Evolutionary conservation across 2,888 invertebrate species (phyloP), one percentile per base, ranked within the genome.

Genomic region (Melieria omissa): DNA sequence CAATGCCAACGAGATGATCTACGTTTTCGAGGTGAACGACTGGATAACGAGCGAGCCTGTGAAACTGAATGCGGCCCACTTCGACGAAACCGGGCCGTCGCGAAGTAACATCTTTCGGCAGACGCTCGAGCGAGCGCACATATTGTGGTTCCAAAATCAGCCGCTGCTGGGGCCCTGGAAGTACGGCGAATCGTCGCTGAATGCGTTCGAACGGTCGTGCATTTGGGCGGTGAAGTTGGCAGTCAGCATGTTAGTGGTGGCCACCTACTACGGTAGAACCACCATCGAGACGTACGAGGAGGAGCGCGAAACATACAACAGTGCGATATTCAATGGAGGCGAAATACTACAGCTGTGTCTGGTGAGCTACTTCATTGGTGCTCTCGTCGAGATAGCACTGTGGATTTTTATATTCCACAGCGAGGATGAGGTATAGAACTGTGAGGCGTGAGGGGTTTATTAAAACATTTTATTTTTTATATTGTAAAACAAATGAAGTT

Each of bases 201-300:
- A 76, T 74, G 74, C 74, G 46, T 76, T 76, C 1, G 74, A 78
- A 64, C 74, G 78, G 6, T 74, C 71, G 10, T 74, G 75, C 42
- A 74, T 78, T 12, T 77, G 75, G 71, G 57, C 73, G 1, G 63
- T 63, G 0, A 71, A 73, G 10, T 45, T 74, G n/a, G 52, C 73
- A 49, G 47, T 67, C 4, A 54, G 61, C 0, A 52, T 77, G 14
- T 75, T 71, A 55, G 60, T 76, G 9, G 66, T 76, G 4, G 70
- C 73, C 12, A 65, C 65, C 44, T 72, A 74, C 45, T 78, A 75
- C 70, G 79, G 77, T 4, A 52, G 55, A 0, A 79, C 80, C 10
- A 77, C 78, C 0, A 55, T 79, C 54, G 65, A 75, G 8, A 78
- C 65, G 0, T 81, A 80, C 65, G 80, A 81, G 42, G 65, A 71